These are phyloP conservation scores for Syngnathus rostellatus DNA, from an alignment of 2,797 vertebrate genomes.

Conservation along the genomic window DNA sequence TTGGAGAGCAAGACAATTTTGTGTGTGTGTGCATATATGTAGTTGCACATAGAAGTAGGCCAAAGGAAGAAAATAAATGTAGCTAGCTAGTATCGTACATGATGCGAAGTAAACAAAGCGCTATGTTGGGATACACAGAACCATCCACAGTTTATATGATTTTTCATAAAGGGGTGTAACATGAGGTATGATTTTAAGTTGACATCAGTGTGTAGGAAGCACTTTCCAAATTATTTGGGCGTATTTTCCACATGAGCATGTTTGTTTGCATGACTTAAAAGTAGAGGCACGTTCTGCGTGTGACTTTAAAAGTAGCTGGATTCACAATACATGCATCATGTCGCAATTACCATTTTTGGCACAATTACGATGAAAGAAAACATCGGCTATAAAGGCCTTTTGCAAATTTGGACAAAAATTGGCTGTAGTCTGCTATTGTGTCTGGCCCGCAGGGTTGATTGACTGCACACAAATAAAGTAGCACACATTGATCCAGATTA, in stretches of 20 bases:
- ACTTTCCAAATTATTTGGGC: slow-evolving; percentile 21
- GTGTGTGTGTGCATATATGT: not conserved
- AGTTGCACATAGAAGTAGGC: slow-evolving; percentile 53
- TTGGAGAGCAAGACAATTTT: slow-evolving; percentile 45
- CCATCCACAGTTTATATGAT: slow-evolving; percentile 40
- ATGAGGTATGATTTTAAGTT: slow-evolving; percentile 53
- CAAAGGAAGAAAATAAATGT: slow-evolving; percentile 48
- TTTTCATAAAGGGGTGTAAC: slow-evolving; percentile 40
- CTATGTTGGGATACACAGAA: slow-evolving; percentile 58
- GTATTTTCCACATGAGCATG: slow-evolving; percentile 38
- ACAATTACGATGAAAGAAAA: not conserved
- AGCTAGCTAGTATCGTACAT: slow-evolving; percentile 49
- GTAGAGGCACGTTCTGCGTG: slow-evolving; percentile 49
- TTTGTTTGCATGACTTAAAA: slow-evolving; percentile 23
- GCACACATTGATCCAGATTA: no score
- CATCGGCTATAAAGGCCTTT: not conserved
- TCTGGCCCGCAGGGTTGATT: not conserved
- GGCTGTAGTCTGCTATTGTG: no score
- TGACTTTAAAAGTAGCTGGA: slow-evolving; percentile 40
- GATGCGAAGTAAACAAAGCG: slow-evolving; percentile 49
- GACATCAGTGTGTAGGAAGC: not conserved
- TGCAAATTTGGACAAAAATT: not conserved
- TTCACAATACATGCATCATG: not conserved
- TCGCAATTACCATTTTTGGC: not conserved
- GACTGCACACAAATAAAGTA: no score